Conservation (phyloP, 35 echinoderm and acorn worm genomes). For the Heliocidaris tuberculata region DNA sequence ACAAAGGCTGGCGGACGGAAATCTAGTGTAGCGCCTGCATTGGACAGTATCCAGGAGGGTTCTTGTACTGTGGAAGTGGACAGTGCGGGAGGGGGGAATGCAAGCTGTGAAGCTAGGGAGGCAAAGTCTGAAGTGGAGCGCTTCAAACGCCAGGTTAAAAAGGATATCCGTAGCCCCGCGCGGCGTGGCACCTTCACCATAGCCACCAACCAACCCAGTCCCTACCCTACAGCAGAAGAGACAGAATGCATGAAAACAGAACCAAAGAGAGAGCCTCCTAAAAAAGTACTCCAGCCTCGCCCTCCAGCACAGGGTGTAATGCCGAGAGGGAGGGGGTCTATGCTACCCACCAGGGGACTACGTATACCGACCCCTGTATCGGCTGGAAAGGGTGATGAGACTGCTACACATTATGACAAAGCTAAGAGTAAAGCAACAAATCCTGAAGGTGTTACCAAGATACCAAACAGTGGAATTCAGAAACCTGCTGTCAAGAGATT, state of each 20-base stretch:
- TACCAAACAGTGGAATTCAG: constrained; percentile 5
- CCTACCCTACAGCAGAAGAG: not conserved
- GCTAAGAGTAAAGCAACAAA: not conserved
- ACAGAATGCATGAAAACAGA: not conserved
- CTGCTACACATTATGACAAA: not conserved
- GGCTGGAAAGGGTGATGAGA: not conserved
- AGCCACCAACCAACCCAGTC: constrained; percentile 40
- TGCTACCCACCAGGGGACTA: constrained; percentile 16
- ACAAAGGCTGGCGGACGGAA: not conserved
- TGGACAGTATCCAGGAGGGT: not conserved
- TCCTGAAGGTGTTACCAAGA: not conserved
- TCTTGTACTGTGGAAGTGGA: not conserved
- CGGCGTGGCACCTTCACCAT: constrained; percentile 55
- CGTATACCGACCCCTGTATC: not conserved
- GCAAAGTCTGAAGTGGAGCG: constrained; percentile 10
- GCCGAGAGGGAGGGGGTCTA: not conserved
- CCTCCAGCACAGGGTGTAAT: not conserved
- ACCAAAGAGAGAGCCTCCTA: not conserved
- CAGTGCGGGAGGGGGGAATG: not conserved
- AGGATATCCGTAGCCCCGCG: constrained; percentile 48
- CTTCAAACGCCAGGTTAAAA: constrained; percentile 52
- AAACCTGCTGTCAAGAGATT: constrained; percentile 7
- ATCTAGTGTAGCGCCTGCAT: not conserved
- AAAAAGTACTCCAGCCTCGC: not conserved
- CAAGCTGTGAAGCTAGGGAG: not conserved